Conservation (phyloP, 2,113 vertebrate species). For the Calyptomena viridis region DNA sequence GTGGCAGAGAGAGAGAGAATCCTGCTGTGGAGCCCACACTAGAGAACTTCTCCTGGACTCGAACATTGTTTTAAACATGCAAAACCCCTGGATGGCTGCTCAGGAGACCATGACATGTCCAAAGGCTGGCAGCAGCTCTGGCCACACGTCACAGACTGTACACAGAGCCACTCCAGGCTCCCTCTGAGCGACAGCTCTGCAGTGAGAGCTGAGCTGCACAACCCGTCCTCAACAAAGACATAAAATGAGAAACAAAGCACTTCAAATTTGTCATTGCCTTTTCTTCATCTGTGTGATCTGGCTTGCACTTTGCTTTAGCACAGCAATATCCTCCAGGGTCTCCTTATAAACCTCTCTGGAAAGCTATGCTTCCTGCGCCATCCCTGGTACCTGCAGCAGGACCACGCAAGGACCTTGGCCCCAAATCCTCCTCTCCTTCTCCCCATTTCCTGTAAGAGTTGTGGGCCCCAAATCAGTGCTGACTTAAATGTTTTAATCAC, state of each 20-base stretch:
- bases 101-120: background rate
- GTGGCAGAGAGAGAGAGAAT: background rate
- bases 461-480: background rate
- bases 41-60: background rate
- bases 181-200: background rate
- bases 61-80: background rate
- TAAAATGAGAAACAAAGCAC: background rate
- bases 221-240: rapidly evolving
- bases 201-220: background rate
- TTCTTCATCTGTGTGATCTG: background rate
- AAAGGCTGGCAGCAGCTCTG: background rate
- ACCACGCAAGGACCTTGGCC: background rate
- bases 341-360: background rate
- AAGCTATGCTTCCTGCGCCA: background rate
- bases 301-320: background rate
- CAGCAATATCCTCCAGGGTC: background rate
- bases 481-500: background rate
- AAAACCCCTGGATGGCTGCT: background rate
- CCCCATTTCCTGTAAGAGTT: background rate
- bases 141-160: rapidly evolving
- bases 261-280: background rate
- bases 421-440: background rate
- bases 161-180: background rate
- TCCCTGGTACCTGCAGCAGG: rapidly evolving
- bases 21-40: background rate